These are phyloP conservation scores for Zaprionus bogoriensis DNA, from an alignment of 2,888 invertebrate species.

Conservation along the genomic window DNA sequence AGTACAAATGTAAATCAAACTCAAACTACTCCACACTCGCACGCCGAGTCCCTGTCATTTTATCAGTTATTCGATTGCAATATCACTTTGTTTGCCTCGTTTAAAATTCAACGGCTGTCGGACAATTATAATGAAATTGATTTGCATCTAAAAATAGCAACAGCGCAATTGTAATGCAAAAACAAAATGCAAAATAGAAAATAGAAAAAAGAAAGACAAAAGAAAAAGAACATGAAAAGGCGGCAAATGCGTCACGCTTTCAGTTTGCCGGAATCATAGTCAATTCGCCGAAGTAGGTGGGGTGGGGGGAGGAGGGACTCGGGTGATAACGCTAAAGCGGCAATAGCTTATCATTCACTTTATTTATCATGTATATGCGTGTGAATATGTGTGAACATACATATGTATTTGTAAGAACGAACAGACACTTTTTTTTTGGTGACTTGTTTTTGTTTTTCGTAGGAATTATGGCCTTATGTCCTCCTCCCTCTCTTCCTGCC, in stretches of 20 bases:
- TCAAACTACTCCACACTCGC: no score
- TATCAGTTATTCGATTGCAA: neutral
- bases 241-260: constrained; percentile 15
- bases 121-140: constrained; percentile 63
- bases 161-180: constrained; percentile 41
- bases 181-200: neutral
- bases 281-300: neutral
- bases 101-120: constrained; percentile 43
- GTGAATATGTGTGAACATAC: neutral
- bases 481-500: neutral
- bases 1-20: no score
- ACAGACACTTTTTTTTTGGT: neutral
- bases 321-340: constrained; percentile 2
- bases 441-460: constrained; percentile 15
- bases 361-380: constrained; percentile 25
- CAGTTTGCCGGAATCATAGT: no score
- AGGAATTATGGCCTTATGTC: constrained; percentile 8
- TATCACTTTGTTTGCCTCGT: constrained; percentile 6
- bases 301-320: neutral
- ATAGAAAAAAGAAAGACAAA: neutral
- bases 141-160: constrained; percentile 63
- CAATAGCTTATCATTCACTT: constrained; percentile 28
- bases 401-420: neutral
- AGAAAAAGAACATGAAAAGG: neutral
- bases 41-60: no score